Evolutionary conservation across 2,113 vertebrate species (phyloP), one percentile per base, ranked within the genome.

Genomic region (Corythaeola cristata): DNA sequence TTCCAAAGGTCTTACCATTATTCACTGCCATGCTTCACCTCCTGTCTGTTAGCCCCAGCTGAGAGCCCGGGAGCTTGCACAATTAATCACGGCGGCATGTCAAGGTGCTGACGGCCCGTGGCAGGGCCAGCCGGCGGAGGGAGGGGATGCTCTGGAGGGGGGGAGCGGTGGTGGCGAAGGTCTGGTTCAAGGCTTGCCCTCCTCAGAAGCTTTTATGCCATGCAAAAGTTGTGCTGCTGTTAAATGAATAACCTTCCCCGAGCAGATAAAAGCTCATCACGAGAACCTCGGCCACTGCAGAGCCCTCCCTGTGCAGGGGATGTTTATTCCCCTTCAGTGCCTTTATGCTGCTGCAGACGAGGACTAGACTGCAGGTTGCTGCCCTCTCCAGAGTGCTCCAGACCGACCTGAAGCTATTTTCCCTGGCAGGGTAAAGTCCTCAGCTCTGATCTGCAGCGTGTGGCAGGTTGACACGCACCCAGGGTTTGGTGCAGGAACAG

Each of bases 1-100:
- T 39, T 94, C 60, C 93, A 90, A 90, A 94, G 87, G 93, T 88
- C 83, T 58, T 50, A 87, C 78, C 55, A 50, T 85, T 80, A 63
- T 77, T 88, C 93, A 64, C 59, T 77, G 90, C 27, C 83, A 49
- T n/a, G 82, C 68, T 72, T 90, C 95, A 80, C 63, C 77, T 71
- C 78, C 85, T 62, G 82, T 58, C 95, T 84, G 62, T 79, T 52
- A 72, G 68, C 55, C 55, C 59, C 79, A 37, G 44, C 16, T 11
- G 53, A 68, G 78, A 58, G 68, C 52, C 62, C 12, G 45, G 63
- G 73, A 84, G 73, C 89, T 23, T 1, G 3, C n/a, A 35, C 49
- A 16, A 74, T 93, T 64, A 45, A 69, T 92, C 87, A 56, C 90
- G 28, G 92, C 2, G 1, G 21, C 9, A 8, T 22, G 59, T 37